Base-by-base conservation (phyloP, 1,140 invertebrate species). In the Macrosteles quadrilineatus region DNA sequence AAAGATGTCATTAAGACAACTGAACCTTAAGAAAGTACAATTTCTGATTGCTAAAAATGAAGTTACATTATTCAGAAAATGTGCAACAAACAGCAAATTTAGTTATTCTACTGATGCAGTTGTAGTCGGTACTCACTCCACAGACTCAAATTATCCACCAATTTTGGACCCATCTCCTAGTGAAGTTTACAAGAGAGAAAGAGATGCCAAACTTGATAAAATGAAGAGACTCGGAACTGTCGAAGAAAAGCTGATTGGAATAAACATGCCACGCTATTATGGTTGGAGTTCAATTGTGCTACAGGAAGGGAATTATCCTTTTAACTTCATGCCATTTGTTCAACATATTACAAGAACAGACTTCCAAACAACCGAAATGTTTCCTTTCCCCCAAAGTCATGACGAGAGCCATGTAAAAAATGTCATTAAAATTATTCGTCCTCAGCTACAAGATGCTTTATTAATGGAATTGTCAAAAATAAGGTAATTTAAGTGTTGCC, bases 191-290 rank as follows among this genome's bases (percentile, higher is more conserved):
- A 70, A 59, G 55, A 71, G 73, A 55, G 57, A 69, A 30, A 69
- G 66, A 32, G 17, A 67, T 43, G 19, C 14, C 1, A 57, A 69
- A 27, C 31, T 53, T 50, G 70, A 74, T n/a, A 74, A 67, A 74
- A 85, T 94, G 25, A 84, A 86, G 74, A 76, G 81, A 6, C 72
- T 91, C 40, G 82, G 87, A 55, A 92, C 90, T 0, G 84, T 93
- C 0, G 93, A 95, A 80, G 91, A 94, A 80, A 95, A 95, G 78
- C 82, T 91, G 66, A 87, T 92, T 53, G 90, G 90, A 75, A 68
- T 93, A 2, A 93, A 93, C 77, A 89, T 94, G 85, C 88, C 90
- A 4, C 84, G 85, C 59, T 93, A 90, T 78, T 94, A 92, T 79
- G 91, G 92, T 6, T 94, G 86, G 83, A 85, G 84, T 72, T 85